Evolutionary conservation across 2,113 vertebrate genomes (phyloP), one percentile per base, ranked within the genome.

Genomic region (Vanacampus margaritifer): DNA sequence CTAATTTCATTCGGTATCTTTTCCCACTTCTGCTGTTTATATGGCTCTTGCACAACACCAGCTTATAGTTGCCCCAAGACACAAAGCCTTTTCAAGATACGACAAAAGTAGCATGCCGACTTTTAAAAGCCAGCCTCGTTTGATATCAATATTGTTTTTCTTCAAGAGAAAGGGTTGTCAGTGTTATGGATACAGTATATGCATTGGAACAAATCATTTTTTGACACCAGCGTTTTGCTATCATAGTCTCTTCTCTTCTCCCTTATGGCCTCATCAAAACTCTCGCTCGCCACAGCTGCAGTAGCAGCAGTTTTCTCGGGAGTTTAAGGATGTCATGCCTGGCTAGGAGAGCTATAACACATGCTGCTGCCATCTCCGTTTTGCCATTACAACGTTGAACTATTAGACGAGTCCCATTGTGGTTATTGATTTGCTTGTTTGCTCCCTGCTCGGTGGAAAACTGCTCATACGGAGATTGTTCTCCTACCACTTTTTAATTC

Each of bases 341-440:
- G 63, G 68, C 74, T 84, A 69, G 58, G 63, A 75, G 65, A 59
- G 67, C 68, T 76, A 65, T 72, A 81, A 78, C 78, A 83, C 76
- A 78, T 82, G 65, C 79, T 76, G 77, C 76, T 69, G 79, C 82
- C 83, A 70, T 74, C 83, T 70, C 73, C 65, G 67, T 82, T 81
- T 74, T 80, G 67, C 75, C 75, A 81, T 86, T 81, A 86, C 79
- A 74, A 79, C 83, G 76, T 76, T 78, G 69, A 83, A 76, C 79
- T 28, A 69, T 89, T 85, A 81, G 79, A 83, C 46, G 68, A 80
- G 76, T 69, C 54, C 75, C 76, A 88, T 88, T 89, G 87, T 72
- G 62, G 76, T 76, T 87, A 90, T 87, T 79, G 88, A 91, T 90
- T 79, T 84, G 75, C 79, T 85, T 89, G 83, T 87, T 90, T 86